Base-by-base conservation (phyloP, 2,888 invertebrate species). In the Leucophenga maculata region DNA sequence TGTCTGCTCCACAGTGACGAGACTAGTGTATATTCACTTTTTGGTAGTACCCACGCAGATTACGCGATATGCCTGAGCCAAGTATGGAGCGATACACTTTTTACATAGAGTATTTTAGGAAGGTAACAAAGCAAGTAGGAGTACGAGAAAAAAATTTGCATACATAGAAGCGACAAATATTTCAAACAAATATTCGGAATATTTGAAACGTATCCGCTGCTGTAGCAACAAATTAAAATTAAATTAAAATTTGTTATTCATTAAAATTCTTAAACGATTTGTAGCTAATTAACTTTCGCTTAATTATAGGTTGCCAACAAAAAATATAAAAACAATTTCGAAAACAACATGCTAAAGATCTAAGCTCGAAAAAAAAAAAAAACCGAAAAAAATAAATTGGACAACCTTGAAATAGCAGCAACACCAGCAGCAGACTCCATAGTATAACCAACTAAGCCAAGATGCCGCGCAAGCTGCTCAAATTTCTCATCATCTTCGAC, bases 401-500 rank as follows among this genome's bases (percentile, higher is more conserved):
- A 26, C 2, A 26, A 26, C 39, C 39, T 11, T 11, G 9, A 39
- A 39, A 1, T 8, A 39, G 39, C 8, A 39, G 39, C 39, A 39
- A 39, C 9, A 3, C 1, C 52, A 52, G 14, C 13, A 14, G 48
- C 9, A 48, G 16, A 9, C 0, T 6, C 48, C 48, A 54, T n/a
- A n/a, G n/a, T n/a, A n/a, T n/a, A n/a, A n/a, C n/a, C 18, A 54
- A 18, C 16, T n/a, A 44, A 46, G 11, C 60, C 73, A 72, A 64
- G 59, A 95, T 95, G 95, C 94, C 95, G 78, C 91, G 95, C 82
- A 97, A 97, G 90, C 90, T 97, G 80, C 91, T 96, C 76, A 97
- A 97, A 90, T 97, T 97, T 89, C 91, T 97, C 73, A 97, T 97
- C 83, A 92, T 97, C 75, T 96, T 97, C 89, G 97, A 97, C 89